phyloP scores from a whole-genome alignment of 2,113 vertebrate genomes.

The Eonycteris spelaea region DNA sequence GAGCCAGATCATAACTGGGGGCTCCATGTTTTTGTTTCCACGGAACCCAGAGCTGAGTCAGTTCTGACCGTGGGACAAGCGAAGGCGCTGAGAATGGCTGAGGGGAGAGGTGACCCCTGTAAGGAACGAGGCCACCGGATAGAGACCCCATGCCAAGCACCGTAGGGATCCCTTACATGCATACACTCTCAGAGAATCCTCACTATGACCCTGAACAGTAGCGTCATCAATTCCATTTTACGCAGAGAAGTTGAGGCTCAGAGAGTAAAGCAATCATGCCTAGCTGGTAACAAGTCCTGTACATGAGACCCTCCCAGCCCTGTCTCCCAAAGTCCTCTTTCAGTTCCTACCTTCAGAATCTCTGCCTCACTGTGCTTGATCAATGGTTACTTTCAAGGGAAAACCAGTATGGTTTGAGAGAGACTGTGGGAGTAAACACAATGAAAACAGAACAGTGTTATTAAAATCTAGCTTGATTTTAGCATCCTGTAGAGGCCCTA shows the following conservation, averaged over 20 bases:
- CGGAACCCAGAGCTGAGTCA: background rate
- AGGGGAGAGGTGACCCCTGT: background rate
- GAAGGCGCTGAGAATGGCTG: background rate
- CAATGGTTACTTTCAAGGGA: background rate
- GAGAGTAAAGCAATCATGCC: background rate
- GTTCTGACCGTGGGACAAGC: background rate
- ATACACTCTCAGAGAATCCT: background rate
- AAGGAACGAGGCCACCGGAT: background rate
- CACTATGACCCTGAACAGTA: fast-evolving
- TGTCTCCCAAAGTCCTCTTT: background rate
- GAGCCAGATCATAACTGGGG: background rate
- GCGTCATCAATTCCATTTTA: background rate
- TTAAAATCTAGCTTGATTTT: background rate
- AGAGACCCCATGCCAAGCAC: background rate
- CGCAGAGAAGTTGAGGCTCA: background rate
- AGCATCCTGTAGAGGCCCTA: background rate
- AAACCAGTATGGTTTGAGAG: background rate
- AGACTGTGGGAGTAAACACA: background rate
- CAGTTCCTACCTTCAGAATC: background rate
- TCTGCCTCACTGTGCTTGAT: background rate
- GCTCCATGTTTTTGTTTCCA: background rate
- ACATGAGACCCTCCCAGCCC: background rate
- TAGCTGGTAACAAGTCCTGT: background rate
- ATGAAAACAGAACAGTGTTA: background rate
- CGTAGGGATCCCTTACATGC: background rate